Base-by-base conservation (phyloP, 2,113 vertebrate genomes). In the Eulacestoma nigropectus region DNA sequence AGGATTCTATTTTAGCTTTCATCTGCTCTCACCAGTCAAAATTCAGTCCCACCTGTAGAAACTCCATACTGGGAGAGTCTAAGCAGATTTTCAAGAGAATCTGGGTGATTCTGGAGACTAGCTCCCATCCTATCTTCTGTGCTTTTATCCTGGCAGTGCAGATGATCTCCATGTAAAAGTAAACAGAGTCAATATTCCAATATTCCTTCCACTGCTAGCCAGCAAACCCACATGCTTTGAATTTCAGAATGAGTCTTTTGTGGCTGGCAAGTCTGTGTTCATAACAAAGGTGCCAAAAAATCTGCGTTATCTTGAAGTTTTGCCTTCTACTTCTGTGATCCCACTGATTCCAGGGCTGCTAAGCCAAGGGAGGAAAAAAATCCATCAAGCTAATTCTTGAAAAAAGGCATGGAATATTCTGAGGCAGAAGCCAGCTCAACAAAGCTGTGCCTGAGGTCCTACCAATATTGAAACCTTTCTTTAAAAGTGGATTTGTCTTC, bases 61-160 rank as follows among this genome's bases (percentile, higher is more conserved):
- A n/a, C 6, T 47, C 13, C 3, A 3, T 16, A 11, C 0, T 53
- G 37, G 19, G 6, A 84, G 22, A 63, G 7, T 7, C 42, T 53
- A 59, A 73, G n/a, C 3, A 22, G 3, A 57, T 46, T 87, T 90
- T 74, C 27, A 59, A 59, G 53, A 72, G 41, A 70, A 77, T 16
- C 13, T 74, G 32, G 26, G 12, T 79, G 41, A 85, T 78, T 93
- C 64, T 72, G 41, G 47, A 82, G 33, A 21, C 6, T 7, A 30
- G 11, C 5, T 75, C 16, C 25, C 14, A 16, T 33, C 20, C 17
- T 68, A 2, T 16, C 29, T 56, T 73, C 62, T 64, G 18, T 87
- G 6, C 13, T 93, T 89, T 85, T n/a, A 69, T 60, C 49, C 42
- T 70, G 87, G 52, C 33, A 92, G 21, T 77, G 76, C 16, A 74